Conservation (phyloP, 2,797 vertebrate species). For the Danio aesculapii region DNA sequence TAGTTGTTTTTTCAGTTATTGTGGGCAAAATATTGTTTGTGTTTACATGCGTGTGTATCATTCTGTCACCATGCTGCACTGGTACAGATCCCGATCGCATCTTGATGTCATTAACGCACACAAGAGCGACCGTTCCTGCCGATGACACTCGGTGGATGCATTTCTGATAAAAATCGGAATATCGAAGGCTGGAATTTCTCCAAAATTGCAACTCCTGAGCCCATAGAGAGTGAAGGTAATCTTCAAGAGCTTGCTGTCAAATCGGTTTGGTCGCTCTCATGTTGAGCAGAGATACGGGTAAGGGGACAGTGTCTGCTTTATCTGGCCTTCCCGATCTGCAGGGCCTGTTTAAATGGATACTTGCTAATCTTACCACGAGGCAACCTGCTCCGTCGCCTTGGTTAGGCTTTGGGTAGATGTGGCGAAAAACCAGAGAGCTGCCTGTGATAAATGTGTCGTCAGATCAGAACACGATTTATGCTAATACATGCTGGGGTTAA, state of each 20-base stretch:
- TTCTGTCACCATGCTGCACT: slow-evolving; percentile 36
- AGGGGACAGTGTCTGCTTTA: slow-evolving; percentile 70
- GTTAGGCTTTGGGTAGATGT: slow-evolving; percentile 61
- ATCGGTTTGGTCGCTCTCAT: slow-evolving; percentile 68
- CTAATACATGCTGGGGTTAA: slow-evolving; percentile 9
- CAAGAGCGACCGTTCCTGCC: slow-evolving; percentile 50
- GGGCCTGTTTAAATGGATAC: slow-evolving; percentile 70
- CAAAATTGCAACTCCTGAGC: slow-evolving; percentile 75
- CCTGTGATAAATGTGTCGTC: slow-evolving; percentile 49
- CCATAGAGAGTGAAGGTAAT: slow-evolving; percentile 74
- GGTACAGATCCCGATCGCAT: slow-evolving; percentile 51
- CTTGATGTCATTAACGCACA: slow-evolving; percentile 63
- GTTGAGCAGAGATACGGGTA: slow-evolving; percentile 65
- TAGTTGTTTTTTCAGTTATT: no score
- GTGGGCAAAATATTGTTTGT: no score
- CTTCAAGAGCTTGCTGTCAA: slow-evolving; percentile 74
- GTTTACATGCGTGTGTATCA: neutral
- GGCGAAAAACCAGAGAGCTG: slow-evolving; percentile 14
- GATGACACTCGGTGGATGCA: slow-evolving; percentile 53
- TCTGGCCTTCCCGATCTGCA: slow-evolving; percentile 68
- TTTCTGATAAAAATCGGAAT: slow-evolving; percentile 80
- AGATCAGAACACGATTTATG: slow-evolving; percentile 31
- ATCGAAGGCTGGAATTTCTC: slow-evolving; percentile 69
- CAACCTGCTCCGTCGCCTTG: slow-evolving; percentile 64
- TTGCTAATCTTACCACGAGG: slow-evolving; percentile 68